phyloP scores from a whole-genome alignment of 1,140 invertebrate genomes.

The Papilio helenus region DNA sequence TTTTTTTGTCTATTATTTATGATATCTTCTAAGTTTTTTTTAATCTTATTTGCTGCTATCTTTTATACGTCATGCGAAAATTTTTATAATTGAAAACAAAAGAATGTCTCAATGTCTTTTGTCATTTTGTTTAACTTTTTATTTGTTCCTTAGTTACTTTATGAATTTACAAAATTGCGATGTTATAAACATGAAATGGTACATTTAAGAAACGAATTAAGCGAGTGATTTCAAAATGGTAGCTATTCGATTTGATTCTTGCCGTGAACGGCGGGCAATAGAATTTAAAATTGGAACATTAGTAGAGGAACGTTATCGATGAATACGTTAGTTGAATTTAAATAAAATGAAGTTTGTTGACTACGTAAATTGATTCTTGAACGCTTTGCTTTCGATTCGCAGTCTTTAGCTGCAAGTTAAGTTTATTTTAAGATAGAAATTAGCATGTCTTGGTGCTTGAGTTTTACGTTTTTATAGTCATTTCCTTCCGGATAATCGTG shows the following conservation, averaged over 20 bases:
- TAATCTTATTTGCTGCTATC: too few relatives aligned
- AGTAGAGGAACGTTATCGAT: constrained; percentile 40
- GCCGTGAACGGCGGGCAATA: constrained; percentile 9
- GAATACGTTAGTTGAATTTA: constrained; percentile 39
- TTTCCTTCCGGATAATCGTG: constrained; percentile 9
- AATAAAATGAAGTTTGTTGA: constrained; percentile 38
- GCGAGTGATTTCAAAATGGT: constrained; percentile 15
- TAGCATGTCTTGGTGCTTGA: background rate
- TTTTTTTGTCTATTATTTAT: too few relatives aligned
- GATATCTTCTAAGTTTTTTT: too few relatives aligned
- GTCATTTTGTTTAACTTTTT: background rate
- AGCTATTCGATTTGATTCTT: constrained; percentile 36
- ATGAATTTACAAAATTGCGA: background rate
- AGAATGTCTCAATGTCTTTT: too few relatives aligned
- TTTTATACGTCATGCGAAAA: too few relatives aligned
- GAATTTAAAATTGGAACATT: constrained; percentile 41
- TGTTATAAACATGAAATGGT: background rate
- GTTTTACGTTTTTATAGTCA: background rate
- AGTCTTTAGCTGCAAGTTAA: background rate
- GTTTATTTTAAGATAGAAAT: background rate
- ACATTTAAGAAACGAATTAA: background rate
- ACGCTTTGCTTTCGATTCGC: constrained; percentile 22
- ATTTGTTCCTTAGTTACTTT: background rate
- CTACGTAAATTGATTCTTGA: constrained; percentile 29
- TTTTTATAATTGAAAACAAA: too few relatives aligned